Percentiles rank a stretch among this genome's conserved stretches.
Evolutionary conservation across 2,113 vertebrate genomes (phyloP).

Genomic region (Nettapus auritus): DNA sequence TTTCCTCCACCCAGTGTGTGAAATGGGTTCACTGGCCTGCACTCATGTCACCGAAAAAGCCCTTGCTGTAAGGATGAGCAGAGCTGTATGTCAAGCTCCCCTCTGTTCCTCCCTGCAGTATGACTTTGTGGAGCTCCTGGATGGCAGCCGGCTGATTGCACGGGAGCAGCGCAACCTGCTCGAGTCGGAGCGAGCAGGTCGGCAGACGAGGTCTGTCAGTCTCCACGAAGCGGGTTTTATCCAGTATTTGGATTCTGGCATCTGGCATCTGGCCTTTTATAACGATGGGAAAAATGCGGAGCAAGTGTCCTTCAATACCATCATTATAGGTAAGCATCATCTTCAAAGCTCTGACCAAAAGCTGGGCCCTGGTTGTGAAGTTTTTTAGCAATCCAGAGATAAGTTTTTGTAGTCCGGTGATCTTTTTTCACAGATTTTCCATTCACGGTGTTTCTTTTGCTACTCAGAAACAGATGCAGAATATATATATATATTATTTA

Average conservation of each 20-base stretch:
- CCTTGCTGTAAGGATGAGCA: background rate
- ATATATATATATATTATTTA: conserved; percentile 4
- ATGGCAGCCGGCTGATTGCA: conserved; percentile 94
- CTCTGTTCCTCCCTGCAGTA: conserved; percentile 80
- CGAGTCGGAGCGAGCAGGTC: conserved; percentile 78
- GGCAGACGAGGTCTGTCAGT: conserved; percentile 84
- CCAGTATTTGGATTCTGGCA: conserved; percentile 94
- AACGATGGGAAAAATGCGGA: conserved; percentile 94
- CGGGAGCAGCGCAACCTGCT: conserved; percentile 86
- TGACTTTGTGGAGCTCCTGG: conserved; percentile 96
- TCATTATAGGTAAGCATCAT: conserved; percentile 88
- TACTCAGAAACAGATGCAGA: background rate
- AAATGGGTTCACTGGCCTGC: background rate
- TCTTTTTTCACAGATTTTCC: background rate
- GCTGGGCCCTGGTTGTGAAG: background rate
- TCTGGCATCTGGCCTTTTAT: conserved; percentile 99
- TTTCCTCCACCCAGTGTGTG: background rate
- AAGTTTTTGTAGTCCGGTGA: background rate
- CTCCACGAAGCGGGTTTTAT: conserved; percentile 97
- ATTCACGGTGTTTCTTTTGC: background rate
- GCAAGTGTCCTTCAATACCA: conserved; percentile 94
- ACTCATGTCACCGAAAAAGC: background rate
- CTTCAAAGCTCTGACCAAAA: background rate
- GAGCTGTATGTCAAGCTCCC: background rate
- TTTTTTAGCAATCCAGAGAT: background rate